These are phyloP conservation scores for Drosophila cognata DNA, from an alignment of 2,888 invertebrate genomes.

Conservation along the genomic window DNA sequence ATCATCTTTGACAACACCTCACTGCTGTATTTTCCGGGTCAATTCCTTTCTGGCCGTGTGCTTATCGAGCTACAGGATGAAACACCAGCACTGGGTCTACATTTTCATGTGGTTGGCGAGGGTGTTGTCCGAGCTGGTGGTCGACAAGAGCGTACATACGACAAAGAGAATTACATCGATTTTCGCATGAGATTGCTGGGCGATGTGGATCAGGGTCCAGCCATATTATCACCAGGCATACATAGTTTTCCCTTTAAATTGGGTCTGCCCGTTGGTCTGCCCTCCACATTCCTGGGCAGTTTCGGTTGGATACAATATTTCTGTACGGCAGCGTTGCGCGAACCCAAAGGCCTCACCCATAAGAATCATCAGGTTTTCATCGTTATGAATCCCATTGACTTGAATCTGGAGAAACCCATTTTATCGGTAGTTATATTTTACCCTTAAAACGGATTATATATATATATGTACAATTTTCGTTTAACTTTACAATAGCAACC, in stretches of 20 bases:
- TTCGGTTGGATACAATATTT: slow-evolving; percentile 98
- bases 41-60: slow-evolving; percentile 96
- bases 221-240: slow-evolving; percentile 95
- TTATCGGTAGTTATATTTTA: slow-evolving; percentile 88
- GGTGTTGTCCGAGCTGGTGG: slow-evolving; percentile 94
- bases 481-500: slow-evolving; percentile 88
- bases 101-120: slow-evolving; percentile 97
- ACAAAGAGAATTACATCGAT: slow-evolving; percentile 97
- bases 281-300: slow-evolving; percentile 96
- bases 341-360: slow-evolving; percentile 93
- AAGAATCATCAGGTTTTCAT: slow-evolving; percentile 99
- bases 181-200: slow-evolving; percentile 96
- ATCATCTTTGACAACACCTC: slow-evolving; percentile 97
- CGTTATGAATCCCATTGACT: slow-evolving; percentile 97
- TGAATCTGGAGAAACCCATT: slow-evolving; percentile 95
- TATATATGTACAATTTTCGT: neutral
- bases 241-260: slow-evolving; percentile 98
- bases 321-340: slow-evolving; percentile 95
- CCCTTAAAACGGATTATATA: slow-evolving; percentile 51
- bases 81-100: slow-evolving; percentile 95
- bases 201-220: slow-evolving; percentile 93
- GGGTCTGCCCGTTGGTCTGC: slow-evolving; percentile 94
- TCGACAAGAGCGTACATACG: slow-evolving; percentile 93
- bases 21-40: slow-evolving; percentile 96
- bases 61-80: slow-evolving; percentile 97